Evolutionary conservation across 2,888 invertebrate genomes (phyloP), one percentile per base, ranked within the genome.

Genomic region (Hypsopygia costalis): DNA sequence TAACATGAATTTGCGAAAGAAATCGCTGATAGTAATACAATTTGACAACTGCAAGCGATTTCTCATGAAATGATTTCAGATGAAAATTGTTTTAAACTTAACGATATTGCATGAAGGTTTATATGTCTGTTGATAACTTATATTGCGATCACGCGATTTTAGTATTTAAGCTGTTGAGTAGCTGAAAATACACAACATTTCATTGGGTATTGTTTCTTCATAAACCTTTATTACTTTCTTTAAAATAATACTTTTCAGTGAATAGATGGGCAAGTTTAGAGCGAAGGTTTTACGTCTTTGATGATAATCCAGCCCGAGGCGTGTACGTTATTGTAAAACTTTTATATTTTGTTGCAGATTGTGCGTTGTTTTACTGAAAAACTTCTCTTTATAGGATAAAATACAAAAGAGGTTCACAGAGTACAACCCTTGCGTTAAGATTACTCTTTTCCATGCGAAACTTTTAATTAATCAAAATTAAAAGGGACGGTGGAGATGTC

Each of bases 391-490:
- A 73, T 74, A 74, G 74, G 69, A 80, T 77, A 70, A 81, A 81
- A 82, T 73, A 86, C 82, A 86, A 86, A 86, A 83, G 85, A 82
- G 81, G 67, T 81, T 81, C 62, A 64, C 67, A 65, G 55, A 71
- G 69, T 69, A 78, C 69, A 82, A 80, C 81, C 85, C 82, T 78
- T 81, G 81, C 72, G 66, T 72, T 75, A 65, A 81, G 76, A 77
- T 75, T 76, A 70, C 76, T 76, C 69, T 74, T 78, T 77, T 77
- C 63, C 64, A 69, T 61, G 64, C 53, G 41, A 81, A 88, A 86
- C 79, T 87, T 88, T 88, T 87, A 85, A 86, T 87, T 83, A 86
- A 82, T 81, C 68, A 74, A 75, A 71, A 78, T 81, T 78, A 67
- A 74, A 80, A 78, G 67, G 69, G 68, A 60, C 57, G 49, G 50